Percentiles rank a stretch among this genome's conserved stretches.
phyloP scores from a whole-genome alignment of 2,888 invertebrate species.

The Deroplatys truncata region DNA sequence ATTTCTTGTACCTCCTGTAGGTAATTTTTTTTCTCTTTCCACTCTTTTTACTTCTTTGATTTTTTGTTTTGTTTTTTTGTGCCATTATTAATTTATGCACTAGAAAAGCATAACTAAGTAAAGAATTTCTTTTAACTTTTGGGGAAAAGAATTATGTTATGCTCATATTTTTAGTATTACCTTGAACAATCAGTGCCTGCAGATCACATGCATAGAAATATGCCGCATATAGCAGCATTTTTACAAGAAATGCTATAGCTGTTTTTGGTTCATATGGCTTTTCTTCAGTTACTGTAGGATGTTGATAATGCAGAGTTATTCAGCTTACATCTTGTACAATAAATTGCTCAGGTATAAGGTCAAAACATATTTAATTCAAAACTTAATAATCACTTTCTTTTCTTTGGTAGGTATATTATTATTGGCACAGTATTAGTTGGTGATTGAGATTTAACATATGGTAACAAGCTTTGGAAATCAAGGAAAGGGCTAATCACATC shows the following conservation, averaged over 20 bases:
- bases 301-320: background rate
- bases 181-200: background rate
- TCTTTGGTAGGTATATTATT: background rate
- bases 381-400: background rate
- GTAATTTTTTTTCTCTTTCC: no score
- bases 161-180: background rate
- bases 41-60: no score
- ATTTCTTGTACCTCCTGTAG: no score
- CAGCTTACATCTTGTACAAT: background rate
- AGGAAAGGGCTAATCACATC: no score
- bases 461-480: no score
- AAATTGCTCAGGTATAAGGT: background rate
- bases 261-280: background rate
- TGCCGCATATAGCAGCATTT: background rate
- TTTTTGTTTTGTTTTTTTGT: no score
- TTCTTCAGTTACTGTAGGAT: background rate
- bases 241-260: background rate
- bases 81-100: background rate
- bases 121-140: background rate
- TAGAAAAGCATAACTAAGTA: background rate
- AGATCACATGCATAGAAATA: background rate
- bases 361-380: background rate
- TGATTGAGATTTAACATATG: no score
- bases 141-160: background rate
- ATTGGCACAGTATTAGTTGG: no score